phyloP scores from a whole-genome alignment of 1,140 invertebrate genomes.

The Drosophila seguyi region DNA sequence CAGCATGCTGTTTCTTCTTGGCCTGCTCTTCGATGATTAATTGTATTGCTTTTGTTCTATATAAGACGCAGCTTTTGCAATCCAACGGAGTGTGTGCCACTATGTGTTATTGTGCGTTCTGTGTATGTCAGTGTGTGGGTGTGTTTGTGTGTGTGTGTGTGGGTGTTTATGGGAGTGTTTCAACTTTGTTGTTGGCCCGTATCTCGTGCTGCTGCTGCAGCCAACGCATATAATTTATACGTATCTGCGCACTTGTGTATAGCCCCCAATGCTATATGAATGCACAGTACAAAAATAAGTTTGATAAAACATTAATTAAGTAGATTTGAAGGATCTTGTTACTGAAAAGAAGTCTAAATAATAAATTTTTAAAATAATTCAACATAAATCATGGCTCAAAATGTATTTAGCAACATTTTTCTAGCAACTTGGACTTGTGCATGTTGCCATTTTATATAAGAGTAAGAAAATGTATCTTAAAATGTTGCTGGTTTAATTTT shows the following conservation, averaged over 20 bases:
- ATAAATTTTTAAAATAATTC: not conserved
- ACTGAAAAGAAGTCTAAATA: not conserved
- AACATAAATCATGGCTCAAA: not conserved
- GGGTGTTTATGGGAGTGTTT: slow-evolving; percentile 29
- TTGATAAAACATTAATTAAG: not conserved
- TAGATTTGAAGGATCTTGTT: not conserved
- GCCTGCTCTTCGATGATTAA: slow-evolving; percentile 76
- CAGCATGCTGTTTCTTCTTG: slow-evolving; percentile 63
- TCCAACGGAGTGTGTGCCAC: slow-evolving; percentile 14
- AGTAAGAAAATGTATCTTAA: too few relatives aligned
- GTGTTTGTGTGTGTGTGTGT: not conserved
- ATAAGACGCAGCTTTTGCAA: slow-evolving; percentile 56
- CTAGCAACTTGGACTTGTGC: not conserved
- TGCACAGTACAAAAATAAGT: not conserved
- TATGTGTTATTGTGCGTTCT: slow-evolving; percentile 14
- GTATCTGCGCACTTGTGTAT: slow-evolving; percentile 33
- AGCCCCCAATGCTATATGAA: slow-evolving; percentile 14
- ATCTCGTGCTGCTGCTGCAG: slow-evolving; percentile 24
- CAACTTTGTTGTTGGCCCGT: slow-evolving; percentile 32
- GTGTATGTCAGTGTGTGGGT: not conserved
- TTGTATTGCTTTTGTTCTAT: slow-evolving; percentile 75
- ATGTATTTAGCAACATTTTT: not conserved
- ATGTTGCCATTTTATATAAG: too few relatives aligned
- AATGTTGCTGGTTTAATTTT: too few relatives aligned
- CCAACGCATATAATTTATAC: slow-evolving; percentile 43